Evolutionary conservation across 1,140 invertebrate genomes (phyloP).

Genomic region (Spodoptera litura): DNA sequence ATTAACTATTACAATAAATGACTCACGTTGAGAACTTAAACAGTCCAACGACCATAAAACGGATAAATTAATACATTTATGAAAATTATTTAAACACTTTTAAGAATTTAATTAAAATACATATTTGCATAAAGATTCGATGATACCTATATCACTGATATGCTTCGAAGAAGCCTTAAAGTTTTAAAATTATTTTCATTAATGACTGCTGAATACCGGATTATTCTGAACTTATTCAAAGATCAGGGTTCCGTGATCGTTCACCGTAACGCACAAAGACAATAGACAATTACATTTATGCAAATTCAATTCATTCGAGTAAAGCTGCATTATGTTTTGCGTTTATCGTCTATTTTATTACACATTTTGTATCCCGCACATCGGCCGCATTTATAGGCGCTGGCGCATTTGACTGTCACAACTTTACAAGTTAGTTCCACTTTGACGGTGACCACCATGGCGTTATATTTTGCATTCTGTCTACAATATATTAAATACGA

Average conservation of each 20-base stretch:
- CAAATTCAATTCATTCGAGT: conserved; percentile 28
- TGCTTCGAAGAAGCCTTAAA: no score
- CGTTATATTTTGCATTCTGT: neutral
- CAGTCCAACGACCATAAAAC: conserved; percentile 53
- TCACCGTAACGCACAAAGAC: neutral
- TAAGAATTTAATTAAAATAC: neutral
- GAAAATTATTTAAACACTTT: conserved; percentile 1
- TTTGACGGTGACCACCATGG: neutral
- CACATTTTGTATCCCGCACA: neutral
- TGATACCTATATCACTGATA: no score
- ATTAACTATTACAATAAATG: conserved; percentile 63
- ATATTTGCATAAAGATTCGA: no score
- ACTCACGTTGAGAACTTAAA: conserved; percentile 55
- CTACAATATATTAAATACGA: neutral
- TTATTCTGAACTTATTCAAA: neutral
- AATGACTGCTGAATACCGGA: neutral
- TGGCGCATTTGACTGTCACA: neutral
- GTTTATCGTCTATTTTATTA: conserved; percentile 32
- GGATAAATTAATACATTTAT: conserved; percentile 44
- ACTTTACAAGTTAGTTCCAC: conserved; percentile 11
- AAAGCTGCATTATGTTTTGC: conserved; percentile 12
- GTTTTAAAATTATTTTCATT: neutral
- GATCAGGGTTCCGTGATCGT: neutral
- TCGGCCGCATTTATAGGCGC: conserved; percentile 2
- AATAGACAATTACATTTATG: conserved; percentile 35